Evolutionary conservation across 2,797 vertebrate species (phyloP).

Genomic region (Enteromius thamalakanensis): DNA sequence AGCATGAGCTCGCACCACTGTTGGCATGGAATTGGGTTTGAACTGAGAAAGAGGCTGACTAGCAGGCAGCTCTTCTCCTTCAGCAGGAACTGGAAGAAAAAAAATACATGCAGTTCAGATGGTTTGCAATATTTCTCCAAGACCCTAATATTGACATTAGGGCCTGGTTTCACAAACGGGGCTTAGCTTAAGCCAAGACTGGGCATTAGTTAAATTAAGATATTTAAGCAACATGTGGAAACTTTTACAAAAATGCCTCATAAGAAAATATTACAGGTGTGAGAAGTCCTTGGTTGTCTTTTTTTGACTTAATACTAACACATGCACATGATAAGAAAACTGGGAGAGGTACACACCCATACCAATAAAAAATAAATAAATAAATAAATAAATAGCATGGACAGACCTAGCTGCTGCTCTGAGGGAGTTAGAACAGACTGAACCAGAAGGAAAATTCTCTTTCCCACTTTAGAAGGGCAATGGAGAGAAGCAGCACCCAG

Average conservation of each 20-base stretch:
- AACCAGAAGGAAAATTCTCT: conserved; percentile 84
- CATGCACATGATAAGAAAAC: not conserved
- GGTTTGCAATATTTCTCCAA: not conserved
- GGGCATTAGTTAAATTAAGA: no score
- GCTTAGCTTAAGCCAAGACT: no score
- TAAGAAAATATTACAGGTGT: no score
- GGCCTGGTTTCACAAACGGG: no score
- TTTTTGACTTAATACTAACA: not conserved
- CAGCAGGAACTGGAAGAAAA: conserved; percentile 56
- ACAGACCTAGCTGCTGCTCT: conserved; percentile 73
- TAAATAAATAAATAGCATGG: no score
- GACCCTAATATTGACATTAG: not conserved
- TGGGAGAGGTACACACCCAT: not conserved
- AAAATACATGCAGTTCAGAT: not conserved
- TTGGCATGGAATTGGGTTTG: conserved; percentile 79
- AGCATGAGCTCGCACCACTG: conserved; percentile 87
- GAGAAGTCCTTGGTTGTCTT: not conserved
- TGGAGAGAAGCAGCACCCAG: conserved; percentile 88
- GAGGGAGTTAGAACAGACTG: conserved; percentile 87
- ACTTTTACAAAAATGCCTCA: no score
- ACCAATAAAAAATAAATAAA: not conserved
- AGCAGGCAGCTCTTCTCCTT: conserved; percentile 63
- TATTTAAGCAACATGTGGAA: no score
- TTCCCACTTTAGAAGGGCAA: conserved; percentile 84
- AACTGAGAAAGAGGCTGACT: conserved; percentile 83